A percentile compares a stretch with the other conserved stretches of the same genome.
These are phyloP conservation scores for Andrena bicolor DNA, from an alignment of 2,888 invertebrate species.

Conservation along the genomic window DNA sequence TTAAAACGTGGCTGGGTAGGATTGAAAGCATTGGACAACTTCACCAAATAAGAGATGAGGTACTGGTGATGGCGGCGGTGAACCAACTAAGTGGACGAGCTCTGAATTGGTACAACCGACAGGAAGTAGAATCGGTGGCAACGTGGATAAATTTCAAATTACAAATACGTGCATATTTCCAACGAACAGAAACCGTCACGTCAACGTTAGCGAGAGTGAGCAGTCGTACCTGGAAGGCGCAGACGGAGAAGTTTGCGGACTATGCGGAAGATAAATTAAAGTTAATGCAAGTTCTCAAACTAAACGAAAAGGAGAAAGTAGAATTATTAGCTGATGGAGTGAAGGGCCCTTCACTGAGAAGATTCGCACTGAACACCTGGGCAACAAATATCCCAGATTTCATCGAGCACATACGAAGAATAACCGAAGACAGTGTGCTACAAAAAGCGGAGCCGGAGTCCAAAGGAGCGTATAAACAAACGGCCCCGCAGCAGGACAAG, in stretches of 20 bases:
- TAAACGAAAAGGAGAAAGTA: not conserved
- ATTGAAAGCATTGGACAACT: too few relatives aligned
- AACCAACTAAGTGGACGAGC: not conserved
- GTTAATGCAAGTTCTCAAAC: not conserved
- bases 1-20: too few relatives aligned
- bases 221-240: not conserved
- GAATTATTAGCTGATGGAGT: constrained; percentile 6
- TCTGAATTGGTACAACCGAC: constrained; percentile 6
- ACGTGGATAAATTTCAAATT: not conserved
- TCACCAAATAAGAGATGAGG: not conserved
- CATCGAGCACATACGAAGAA: too few relatives aligned
- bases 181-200: not conserved
- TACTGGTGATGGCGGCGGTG: not conserved
- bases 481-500: too few relatives aligned
- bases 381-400: too few relatives aligned
- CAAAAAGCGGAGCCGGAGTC: too few relatives aligned
- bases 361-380: not conserved
- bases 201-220: not conserved
- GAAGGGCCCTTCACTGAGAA: not conserved
- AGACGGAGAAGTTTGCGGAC: not conserved
- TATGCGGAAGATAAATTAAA: not conserved
- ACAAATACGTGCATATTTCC: not conserved
- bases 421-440: too few relatives aligned
- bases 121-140: not conserved
- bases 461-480: too few relatives aligned